phyloP scores from a whole-genome alignment of 2,113 vertebrate genomes.

The Cepphus grylle region DNA sequence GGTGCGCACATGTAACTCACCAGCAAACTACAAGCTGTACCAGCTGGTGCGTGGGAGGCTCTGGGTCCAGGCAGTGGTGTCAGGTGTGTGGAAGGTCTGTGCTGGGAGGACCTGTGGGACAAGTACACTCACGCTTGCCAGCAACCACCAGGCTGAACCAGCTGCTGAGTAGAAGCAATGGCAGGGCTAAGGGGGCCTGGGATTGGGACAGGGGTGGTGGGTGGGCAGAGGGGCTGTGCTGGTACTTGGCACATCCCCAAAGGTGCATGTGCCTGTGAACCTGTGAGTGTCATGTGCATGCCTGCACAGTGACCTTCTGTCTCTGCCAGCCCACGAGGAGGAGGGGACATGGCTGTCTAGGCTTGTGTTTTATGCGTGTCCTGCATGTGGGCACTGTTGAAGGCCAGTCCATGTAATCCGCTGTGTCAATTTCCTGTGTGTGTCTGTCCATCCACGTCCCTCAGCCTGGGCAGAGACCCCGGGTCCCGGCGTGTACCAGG shows the following conservation, averaged over 20 bases:
- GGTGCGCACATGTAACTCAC: neutral
- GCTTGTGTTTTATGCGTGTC: no score
- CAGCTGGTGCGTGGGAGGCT: neutral
- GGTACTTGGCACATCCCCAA: neutral
- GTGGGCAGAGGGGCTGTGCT: neutral
- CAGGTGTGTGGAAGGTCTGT: neutral
- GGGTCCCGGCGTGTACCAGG: rapidly evolving
- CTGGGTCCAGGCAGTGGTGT: neutral
- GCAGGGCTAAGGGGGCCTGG: no score
- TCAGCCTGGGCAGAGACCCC: neutral
- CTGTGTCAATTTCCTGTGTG: rapidly evolving
- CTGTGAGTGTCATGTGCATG: rapidly evolving
- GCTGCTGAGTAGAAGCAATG: neutral
- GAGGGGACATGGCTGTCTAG: rapidly evolving
- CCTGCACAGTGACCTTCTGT: neutral
- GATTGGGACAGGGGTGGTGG: neutral
- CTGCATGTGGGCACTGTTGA: rapidly evolving
- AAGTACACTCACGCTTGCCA: rapidly evolving
- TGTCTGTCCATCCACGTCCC: neutral
- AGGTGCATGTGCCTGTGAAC: rapidly evolving
- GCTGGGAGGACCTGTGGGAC: neutral
- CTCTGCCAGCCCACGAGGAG: neutral
- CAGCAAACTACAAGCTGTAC: neutral
- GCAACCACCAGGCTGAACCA: neutral
- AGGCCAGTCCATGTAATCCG: neutral